Base-by-base conservation (phyloP, 2,797 vertebrate species). In the Pachyuromys duprasi region DNA sequence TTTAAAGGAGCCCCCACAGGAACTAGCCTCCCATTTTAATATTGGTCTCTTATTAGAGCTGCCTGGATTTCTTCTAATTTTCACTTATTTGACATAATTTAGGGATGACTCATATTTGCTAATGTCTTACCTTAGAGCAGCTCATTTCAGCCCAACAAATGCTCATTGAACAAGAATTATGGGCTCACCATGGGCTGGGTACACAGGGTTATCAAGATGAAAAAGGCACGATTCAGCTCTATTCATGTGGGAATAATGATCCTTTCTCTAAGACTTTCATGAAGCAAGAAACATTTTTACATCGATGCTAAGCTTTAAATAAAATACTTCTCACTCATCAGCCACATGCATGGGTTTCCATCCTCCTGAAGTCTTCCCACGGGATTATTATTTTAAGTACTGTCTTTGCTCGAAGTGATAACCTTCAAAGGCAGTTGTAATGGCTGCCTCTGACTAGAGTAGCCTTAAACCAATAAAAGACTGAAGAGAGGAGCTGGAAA, bases 221-320 rank as follows among this genome's bases (percentile, higher is more conserved):
- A 82, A 24, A 86, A 91, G 65, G 76, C 33, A 70, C 0, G 0
- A 53, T 24, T 28, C 39, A 57, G 20, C 31, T 81, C 88, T 72
- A 6, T 53, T 86, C 15, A 0, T 74, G 36, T 49, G 13, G 53
- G 42, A 80, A 89, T 84, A 62, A 81, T 33, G 53, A 84, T 60
- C 49, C 36, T 84, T 89, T 89, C 60, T 67, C 74, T 89, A 89
- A 65, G 69, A 84, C 81, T 88, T 92, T 87, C 90, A 86, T 90
- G 74, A 93, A 72, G 70, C 33, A 94, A 63, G 75, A 78, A 81
- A 91, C 65, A 17, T 92, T 88, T 93, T 90, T 76, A 76, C 57
- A 79, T 17, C 39, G 80, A 96, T 20, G 53, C 45, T 84, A 60
- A 78, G 53, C 70, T 93, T 94, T 84, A 95, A 95, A 89, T 91